Conservation (phyloP, 2,888 invertebrate genomes). For the Anodontia alba region DNA sequence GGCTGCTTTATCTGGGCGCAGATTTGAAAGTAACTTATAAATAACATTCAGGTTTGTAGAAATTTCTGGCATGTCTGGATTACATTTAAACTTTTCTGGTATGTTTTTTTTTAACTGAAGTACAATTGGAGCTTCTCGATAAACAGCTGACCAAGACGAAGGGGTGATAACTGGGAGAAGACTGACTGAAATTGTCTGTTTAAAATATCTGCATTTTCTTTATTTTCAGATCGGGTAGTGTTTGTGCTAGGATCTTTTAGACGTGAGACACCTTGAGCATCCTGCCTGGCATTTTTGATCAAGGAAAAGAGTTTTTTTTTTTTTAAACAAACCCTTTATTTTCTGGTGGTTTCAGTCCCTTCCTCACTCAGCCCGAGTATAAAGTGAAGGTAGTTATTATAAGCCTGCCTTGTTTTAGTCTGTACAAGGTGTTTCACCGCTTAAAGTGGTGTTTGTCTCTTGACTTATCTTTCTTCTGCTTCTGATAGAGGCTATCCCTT, state of each 20-base stretch:
- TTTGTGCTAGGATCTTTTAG: background rate
- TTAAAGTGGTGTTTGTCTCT: constrained; percentile 11
- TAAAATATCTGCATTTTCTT: background rate
- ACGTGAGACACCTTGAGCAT: constrained; percentile 19
- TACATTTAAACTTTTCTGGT: background rate
- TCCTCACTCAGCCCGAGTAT: constrained; percentile 9
- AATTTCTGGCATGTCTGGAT: no score
- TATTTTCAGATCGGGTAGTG: background rate
- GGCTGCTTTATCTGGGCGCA: no score
- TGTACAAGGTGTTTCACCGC: constrained; percentile 21
- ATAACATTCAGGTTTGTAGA: no score
- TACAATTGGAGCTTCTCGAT: background rate
- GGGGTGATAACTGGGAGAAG: background rate
- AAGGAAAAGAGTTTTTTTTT: constrained; percentile 1
- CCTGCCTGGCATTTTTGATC: constrained; percentile 26
- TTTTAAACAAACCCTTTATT: constrained; percentile 14
- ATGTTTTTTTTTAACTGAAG: background rate
- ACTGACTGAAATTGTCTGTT: constrained; percentile 23
- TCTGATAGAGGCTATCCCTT: background rate
- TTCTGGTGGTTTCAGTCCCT: background rate
- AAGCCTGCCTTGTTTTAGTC: background rate
- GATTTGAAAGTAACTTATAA: no score
- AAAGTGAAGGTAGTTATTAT: constrained; percentile 12
- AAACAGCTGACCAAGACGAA: background rate
- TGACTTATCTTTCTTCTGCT: background rate